Evolutionary conservation across 2,888 invertebrate species (phyloP), one percentile per base, ranked within the genome.

Genomic region (Hoplodrina ambigua): DNA sequence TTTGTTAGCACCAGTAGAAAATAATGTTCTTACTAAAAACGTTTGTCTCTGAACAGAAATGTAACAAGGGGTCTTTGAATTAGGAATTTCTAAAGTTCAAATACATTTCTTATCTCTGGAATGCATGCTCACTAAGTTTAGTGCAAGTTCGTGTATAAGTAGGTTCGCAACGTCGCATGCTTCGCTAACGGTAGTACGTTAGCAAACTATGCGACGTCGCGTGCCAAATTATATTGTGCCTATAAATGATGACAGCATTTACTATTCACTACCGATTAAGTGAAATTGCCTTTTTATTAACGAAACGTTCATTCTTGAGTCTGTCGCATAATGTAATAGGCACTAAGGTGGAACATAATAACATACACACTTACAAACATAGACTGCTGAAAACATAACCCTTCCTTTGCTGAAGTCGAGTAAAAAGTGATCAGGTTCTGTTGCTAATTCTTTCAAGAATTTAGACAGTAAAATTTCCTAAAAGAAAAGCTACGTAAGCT

Each of bases 221-320:
- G 68, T 78, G 74, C 25, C 52, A 8, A 46, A 54, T 61, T 59
- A 52, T 68, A 64, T 41, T 62, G 49, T 61, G 64, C 25, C 19
- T 25, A 33, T 62, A 46, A 78, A 78, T 62, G 58, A 55, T 61
- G 69, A 49, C 61, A 55, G 52, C 46, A 41, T 78, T 59, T 37
- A 58, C 58, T 78, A 78, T 78, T 55, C 44, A 58, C 55, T 78
- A 78, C 60, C 61, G 68, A 69, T 79, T 62, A 79, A 19, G 52
- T 25, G 37, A 61, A 72, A 64, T 68, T 68, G 63, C 37, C 17
- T 68, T 60, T n/a, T 19, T 50, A n/a, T n/a, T 10, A n/a, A 50
- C n/a, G 57, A 54, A 49, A 30, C 25, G 13, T 55, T 10, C 37
- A 8, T 37, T 37, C 8, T 37, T 37, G 37, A 7, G 37, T 37